These are phyloP conservation scores for Podilymbus podiceps DNA, from an alignment of 2,113 vertebrate genomes.

Conservation along the genomic window DNA sequence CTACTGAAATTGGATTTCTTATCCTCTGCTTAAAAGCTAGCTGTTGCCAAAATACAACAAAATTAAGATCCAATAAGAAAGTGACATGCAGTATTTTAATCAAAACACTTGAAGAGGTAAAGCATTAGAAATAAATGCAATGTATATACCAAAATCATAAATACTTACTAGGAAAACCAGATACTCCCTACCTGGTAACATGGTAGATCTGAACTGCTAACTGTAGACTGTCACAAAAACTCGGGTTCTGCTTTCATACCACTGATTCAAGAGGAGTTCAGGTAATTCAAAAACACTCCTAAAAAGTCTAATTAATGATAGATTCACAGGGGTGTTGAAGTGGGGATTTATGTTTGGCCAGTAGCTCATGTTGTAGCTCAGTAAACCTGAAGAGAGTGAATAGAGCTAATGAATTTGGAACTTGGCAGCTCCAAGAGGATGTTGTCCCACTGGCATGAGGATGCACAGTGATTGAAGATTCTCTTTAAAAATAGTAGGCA, in stretches of 20 bases:
- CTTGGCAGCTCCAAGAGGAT: not conserved
- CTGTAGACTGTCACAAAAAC: not conserved
- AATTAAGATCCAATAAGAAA: not conserved
- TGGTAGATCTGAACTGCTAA: not conserved
- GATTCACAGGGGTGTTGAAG: not conserved
- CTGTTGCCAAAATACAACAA: not conserved
- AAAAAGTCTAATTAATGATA: not conserved
- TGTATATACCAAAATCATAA: not conserved
- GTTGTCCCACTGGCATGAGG: not conserved
- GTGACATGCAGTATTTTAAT: not conserved
- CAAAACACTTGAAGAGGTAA: not conserved
- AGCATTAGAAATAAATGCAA: not conserved
- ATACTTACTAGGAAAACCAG: not conserved
- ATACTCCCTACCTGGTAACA: not conserved
- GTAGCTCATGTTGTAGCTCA: not conserved
- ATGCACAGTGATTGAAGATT: not conserved
- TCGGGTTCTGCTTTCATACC: not conserved
- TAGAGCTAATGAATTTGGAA: not conserved
- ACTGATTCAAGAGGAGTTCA: not conserved
- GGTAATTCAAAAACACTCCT: not conserved
- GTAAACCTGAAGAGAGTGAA: not conserved
- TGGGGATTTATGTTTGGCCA: not conserved
- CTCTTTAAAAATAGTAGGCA: not conserved
- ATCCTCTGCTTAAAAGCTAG: not conserved
- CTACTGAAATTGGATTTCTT: not conserved